Conservation (phyloP, 2,113 vertebrate genomes). For the Spea multiplicata region DNA sequence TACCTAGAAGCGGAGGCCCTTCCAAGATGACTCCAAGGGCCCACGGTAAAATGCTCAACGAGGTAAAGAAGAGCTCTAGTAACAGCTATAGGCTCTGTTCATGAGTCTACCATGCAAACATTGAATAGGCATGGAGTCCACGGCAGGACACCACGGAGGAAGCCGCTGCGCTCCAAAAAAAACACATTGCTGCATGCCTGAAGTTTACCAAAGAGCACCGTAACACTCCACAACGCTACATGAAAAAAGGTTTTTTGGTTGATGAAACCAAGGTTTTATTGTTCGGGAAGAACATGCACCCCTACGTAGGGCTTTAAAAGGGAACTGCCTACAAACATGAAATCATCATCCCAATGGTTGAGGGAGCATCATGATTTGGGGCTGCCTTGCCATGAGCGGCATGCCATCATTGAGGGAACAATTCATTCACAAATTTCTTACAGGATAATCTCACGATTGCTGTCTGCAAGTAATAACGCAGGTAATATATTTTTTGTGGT, state of each 20-base stretch:
- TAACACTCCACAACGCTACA: background rate
- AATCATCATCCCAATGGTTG: constrained; percentile 8
- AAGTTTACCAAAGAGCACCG: background rate
- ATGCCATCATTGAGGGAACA: constrained; percentile 7
- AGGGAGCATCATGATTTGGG: constrained; percentile 7
- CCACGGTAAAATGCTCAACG: too few relatives aligned
- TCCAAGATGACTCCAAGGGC: too few relatives aligned
- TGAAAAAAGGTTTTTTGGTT: background rate
- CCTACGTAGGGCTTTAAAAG: background rate
- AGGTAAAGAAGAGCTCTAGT: too few relatives aligned
- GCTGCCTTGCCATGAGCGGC: constrained; percentile 1
- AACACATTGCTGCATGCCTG: constrained; percentile 3
- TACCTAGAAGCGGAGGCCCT: background rate
- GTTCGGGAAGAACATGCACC: background rate
- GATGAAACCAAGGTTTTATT: background rate
- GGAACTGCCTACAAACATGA: constrained; percentile 3
- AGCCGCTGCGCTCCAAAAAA: background rate
- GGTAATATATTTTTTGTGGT: too few relatives aligned
- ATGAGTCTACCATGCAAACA: background rate
- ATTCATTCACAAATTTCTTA: background rate
- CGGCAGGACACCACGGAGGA: constrained; percentile 12
- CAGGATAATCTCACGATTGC: too few relatives aligned
- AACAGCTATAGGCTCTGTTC: constrained; percentile 5
- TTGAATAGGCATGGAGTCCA: background rate
- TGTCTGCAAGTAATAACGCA: too few relatives aligned